Conservation (phyloP, 2,888 invertebrate genomes). For the Listrodromus nycthemerus region DNA sequence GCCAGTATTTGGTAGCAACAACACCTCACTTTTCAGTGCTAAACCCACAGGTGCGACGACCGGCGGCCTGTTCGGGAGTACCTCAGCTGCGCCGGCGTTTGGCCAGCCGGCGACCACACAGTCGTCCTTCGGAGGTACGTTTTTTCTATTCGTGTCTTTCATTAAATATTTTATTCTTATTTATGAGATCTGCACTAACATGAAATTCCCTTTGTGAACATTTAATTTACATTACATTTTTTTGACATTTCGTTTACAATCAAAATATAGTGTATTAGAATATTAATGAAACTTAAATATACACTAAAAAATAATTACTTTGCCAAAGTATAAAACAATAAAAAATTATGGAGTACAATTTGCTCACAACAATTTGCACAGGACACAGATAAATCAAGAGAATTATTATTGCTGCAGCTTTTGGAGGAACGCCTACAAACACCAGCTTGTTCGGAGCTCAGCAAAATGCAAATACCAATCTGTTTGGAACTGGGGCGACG, state of each 20-base stretch:
- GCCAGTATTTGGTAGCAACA: conserved; percentile 89
- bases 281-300: too few relatives aligned
- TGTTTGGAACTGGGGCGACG: conserved; percentile 87
- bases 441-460: conserved; percentile 84
- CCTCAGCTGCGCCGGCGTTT: conserved; percentile 88
- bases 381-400: too few relatives aligned
- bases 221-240: too few relatives aligned
- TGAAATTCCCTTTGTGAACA: too few relatives aligned
- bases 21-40: conserved; percentile 86
- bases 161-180: background rate
- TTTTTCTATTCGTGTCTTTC: background rate
- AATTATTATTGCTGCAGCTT: conserved; percentile 71
- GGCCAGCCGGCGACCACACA: conserved; percentile 87
- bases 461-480: conserved; percentile 86
- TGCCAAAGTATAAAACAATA: too few relatives aligned
- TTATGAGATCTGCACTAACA: background rate
- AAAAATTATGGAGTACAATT: too few relatives aligned
- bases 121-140: conserved; percentile 83
- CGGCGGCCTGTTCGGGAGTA: conserved; percentile 88
- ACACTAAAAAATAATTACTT: too few relatives aligned
- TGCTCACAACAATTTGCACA: too few relatives aligned
- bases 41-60: conserved; percentile 84
- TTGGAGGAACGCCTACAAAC: conserved; percentile 82
- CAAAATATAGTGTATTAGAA: too few relatives aligned
- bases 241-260: too few relatives aligned